Evolutionary conservation across 64 coral and sea anemone species (phyloP), one percentile per base, ranked within the genome.

Genomic region (Montipora capricornis): DNA sequence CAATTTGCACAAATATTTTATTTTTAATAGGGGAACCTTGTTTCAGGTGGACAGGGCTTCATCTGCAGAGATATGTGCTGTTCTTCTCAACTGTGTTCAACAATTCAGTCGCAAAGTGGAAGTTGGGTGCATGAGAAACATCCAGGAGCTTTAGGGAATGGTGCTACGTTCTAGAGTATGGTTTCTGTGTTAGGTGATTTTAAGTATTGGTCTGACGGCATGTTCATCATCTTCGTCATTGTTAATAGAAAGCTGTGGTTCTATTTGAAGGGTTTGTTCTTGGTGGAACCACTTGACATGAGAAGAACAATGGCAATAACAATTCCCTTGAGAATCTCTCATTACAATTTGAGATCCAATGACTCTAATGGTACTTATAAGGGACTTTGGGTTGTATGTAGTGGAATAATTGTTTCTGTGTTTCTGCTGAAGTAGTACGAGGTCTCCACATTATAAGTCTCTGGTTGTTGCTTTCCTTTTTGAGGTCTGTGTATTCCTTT

Each of bases 351-450:
- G 85, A 20, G 85, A 73, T 47, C 85, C 85, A 88, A 8, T 73
- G 8, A 88, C 70, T 75, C 73, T 15, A 1, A 74, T 47, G 29
- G 29, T 37, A 45, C 46, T 88, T 16, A 49, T 17, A 88, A 17
- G 13, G 85, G 68, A 29, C 37, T 88, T 20, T 20, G 9, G 44
- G 5, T 75, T 19, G 47, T 73, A 88, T 4, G 11, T 44, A 2
- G 3, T 75, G 66, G 26, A 47, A 20, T 88, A 88, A 17, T 88
- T 88, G 68, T 74, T 51, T 20, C 49, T 88, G 12, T 88, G 51
- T 16, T 80, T 91, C 49, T 92, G 79, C 20, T 47, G 24, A 19
- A 93, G 70, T 17, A 87, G 58, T 62, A 93, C 91, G 13, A 26
- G 8, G 79, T 93, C 83, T 71, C 91, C 91, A 9, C 62, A 22